Conservation (phyloP, 2,113 vertebrate genomes). For the Perognathus longimembris region DNA sequence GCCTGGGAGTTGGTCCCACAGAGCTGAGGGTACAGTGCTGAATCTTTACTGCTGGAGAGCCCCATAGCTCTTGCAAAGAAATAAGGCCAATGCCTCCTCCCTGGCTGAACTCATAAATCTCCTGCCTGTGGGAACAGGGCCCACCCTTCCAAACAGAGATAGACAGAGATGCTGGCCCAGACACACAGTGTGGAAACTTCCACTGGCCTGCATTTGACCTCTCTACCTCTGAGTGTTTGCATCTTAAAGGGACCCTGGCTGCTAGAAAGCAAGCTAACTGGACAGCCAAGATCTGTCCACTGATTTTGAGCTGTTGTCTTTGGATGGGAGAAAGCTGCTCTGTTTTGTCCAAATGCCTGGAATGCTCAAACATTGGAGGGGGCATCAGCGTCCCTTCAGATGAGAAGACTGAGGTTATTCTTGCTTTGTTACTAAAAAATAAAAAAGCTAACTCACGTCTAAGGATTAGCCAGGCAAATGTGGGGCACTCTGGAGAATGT, state of each 20-base stretch:
- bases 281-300: not conserved
- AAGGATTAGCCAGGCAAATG: not conserved
- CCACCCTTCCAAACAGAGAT: constrained; percentile 70
- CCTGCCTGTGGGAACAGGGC: constrained; percentile 69
- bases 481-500: not conserved
- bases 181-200: constrained; percentile 75
- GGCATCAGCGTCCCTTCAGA: not conserved
- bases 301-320: constrained; percentile 36
- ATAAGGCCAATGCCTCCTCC: constrained; percentile 29
- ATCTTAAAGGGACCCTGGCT: constrained; percentile 72
- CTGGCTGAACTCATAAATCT: constrained; percentile 77
- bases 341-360: not conserved
- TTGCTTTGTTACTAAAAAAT: constrained; percentile 19
- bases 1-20: not conserved
- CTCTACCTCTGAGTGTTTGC: constrained; percentile 51
- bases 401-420: not conserved
- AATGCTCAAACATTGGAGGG: not conserved
- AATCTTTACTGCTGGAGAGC: constrained; percentile 54
- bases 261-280: constrained; percentile 18
- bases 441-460: not conserved
- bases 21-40: constrained; percentile 1
- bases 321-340: not conserved
- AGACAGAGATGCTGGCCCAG: constrained; percentile 62
- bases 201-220: constrained; percentile 77
- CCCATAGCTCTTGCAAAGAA: constrained; percentile 52